Evolutionary conservation across 2,113 vertebrate genomes (phyloP), one percentile per base, ranked within the genome.

Genomic region (Scopus umbretta): DNA sequence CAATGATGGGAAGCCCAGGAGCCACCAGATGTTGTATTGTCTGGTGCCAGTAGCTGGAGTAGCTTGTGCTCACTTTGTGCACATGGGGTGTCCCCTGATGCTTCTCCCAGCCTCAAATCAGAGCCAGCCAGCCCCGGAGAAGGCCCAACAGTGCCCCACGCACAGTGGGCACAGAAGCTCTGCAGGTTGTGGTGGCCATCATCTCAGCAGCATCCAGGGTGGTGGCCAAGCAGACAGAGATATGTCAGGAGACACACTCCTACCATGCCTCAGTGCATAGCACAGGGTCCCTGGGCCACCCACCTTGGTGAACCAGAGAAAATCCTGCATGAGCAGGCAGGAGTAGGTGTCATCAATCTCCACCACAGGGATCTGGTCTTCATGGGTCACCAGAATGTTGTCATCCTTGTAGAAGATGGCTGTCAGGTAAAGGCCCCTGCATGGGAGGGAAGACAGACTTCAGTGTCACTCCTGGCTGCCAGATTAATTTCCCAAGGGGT

Each of bases 281-380:
- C 26, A 32, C 63, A 29, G 17, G 15, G 21, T 49, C 40, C 29
- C 30, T 30, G 3, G 2, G 52, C 21, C 36, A n/a, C 82, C 56
- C 86, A 99, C 99, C 98, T 99, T 99, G 20, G 98, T 99, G 93
- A 99, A 99, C 99, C 99, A 99, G 42, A 99, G 98, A 94, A 99
- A 99, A 94, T 99, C 99, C 95, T 99, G 99, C 98, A 98, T 98
- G 25, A 99, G 98, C 32, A 98, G 98, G 93, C 98, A 99, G n/a
- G 99, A 98, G 92, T 98, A 99, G 22, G 98, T 99, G 87, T 99
- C 99, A 50, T 99, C 99, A 36, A 99, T 98, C 96, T 99, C 99
- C 40, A 99, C 98, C 38, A 99, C 98, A 0, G 99, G 99, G 95
- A 99, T 98, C 98, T 99, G 99, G 52, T 99, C 99, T 73, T 99